A percentile compares a stretch with the other conserved stretches of the same genome.
Conservation (phyloP, 92 coral and sea anemone species). For the Umimayanthus chanpuru region DNA sequence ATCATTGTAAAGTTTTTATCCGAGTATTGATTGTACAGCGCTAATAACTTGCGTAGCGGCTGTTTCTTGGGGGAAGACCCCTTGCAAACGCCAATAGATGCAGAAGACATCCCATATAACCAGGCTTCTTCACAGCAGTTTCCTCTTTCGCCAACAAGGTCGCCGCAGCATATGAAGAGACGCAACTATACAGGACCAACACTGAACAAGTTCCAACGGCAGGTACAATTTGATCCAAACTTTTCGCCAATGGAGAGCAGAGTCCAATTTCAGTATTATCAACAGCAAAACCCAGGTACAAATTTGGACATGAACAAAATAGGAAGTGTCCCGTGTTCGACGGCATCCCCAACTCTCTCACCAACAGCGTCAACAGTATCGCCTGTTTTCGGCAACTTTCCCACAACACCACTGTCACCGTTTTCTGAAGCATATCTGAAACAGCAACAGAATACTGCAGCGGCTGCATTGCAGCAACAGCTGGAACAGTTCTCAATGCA, state of each 20-base stretch:
- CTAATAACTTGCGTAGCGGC: no score
- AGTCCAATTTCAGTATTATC: conserved; percentile 42
- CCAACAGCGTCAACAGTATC: conserved; percentile 82
- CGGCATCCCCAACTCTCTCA: conserved; percentile 76
- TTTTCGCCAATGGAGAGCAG: conserved; percentile 43
- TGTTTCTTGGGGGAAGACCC: no score
- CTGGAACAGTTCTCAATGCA: conserved; percentile 59
- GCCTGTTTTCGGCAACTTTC: conserved; percentile 72
- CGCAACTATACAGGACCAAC: conserved; percentile 32
- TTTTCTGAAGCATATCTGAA: conserved; percentile 77
- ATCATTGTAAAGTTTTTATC: no score
- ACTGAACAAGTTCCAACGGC: conserved; percentile 37
- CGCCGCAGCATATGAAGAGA: conserved; percentile 39
- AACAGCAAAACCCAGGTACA: conserved; percentile 38
- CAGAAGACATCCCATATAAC: conserved; percentile 67
- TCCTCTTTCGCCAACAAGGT: conserved; percentile 31
- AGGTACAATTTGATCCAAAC: conserved; percentile 40
- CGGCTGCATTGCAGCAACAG: conserved; percentile 71
- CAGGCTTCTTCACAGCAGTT: conserved; percentile 57
- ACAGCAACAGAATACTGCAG: conserved; percentile 68
- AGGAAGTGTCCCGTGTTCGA: conserved; percentile 41
- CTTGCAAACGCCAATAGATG: conserved; percentile 88
- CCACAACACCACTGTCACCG: conserved; percentile 79
- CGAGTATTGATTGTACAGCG: no score
- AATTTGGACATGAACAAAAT: conserved; percentile 37